These are phyloP conservation scores for Ciconia boyciana DNA, from an alignment of 2,113 vertebrate species.

Conservation along the genomic window DNA sequence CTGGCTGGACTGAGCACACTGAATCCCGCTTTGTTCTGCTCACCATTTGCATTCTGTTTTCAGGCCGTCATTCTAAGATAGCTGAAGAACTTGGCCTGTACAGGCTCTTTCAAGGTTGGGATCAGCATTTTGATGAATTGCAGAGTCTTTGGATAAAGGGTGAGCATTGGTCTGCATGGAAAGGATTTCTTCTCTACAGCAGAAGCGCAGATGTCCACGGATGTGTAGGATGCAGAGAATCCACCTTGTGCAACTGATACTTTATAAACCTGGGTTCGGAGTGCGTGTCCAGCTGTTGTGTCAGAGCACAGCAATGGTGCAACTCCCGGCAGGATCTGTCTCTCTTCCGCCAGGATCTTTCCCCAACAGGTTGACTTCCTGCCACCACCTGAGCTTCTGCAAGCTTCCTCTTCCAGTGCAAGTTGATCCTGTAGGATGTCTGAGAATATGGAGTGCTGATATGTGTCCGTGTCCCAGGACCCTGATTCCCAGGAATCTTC, in stretches of 20 bases:
- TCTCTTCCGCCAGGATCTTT: background rate
- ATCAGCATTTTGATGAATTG: background rate
- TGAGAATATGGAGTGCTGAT: background rate
- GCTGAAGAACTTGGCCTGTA: background rate
- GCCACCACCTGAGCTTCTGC: background rate
- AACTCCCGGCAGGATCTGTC: background rate
- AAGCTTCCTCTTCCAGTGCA: background rate
- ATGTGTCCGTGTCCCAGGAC: background rate
- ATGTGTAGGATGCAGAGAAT: background rate
- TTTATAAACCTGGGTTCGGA: background rate
- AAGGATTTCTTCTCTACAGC: background rate
- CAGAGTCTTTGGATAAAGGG: background rate
- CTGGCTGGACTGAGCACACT: background rate
- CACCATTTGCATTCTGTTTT: background rate
- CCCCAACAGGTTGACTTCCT: background rate
- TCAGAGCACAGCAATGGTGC: background rate
- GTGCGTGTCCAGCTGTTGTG: background rate
- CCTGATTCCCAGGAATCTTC: background rate
- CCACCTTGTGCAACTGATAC: background rate
- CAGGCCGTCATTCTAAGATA: background rate
- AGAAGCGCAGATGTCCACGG: background rate
- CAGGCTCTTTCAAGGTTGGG: background rate
- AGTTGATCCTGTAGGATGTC: background rate
- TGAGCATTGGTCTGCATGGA: background rate
- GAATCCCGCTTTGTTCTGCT: background rate